Conservation (phyloP, 53 echinoderm and acorn worm species). For the Patiria pectinifera region DNA sequence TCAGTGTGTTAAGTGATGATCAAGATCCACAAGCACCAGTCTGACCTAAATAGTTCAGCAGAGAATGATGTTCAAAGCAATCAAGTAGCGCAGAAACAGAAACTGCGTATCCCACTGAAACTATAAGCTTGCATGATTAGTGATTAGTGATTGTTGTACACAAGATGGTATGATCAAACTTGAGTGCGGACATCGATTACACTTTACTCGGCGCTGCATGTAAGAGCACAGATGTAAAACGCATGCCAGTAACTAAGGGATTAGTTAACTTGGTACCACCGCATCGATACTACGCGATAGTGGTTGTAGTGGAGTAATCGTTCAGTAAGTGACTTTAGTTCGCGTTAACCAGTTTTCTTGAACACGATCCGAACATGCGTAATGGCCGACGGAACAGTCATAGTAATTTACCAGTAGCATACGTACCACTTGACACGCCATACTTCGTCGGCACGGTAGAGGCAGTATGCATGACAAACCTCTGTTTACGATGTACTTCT, state of each 20-base stretch:
- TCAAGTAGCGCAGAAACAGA: too few relatives aligned
- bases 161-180: constrained; percentile 25
- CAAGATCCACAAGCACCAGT: background rate
- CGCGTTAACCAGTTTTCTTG: constrained; percentile 49
- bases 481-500: constrained; percentile 63
- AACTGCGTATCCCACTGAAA: background rate
- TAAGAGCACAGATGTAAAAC: background rate
- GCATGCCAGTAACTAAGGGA: constrained; percentile 40
- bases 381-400: constrained; percentile 36
- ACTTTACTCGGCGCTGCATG: constrained; percentile 54
- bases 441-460: constrained; percentile 5
- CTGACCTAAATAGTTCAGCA: background rate
- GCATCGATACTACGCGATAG: constrained; percentile 55
- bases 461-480: constrained; percentile 55
- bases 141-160: constrained; percentile 7
- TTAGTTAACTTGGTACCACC: background rate
- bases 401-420: constrained; percentile 17
- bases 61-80: background rate
- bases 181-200: constrained; percentile 31
- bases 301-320: constrained; percentile 37
- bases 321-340: constrained; percentile 11
- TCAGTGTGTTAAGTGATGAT: background rate
- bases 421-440: constrained; percentile 22
- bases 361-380: constrained; percentile 6
- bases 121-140: constrained; percentile 10